Evolutionary conservation across 2,113 vertebrate species (phyloP).

Genomic region (Phrynocephalus versicolor): DNA sequence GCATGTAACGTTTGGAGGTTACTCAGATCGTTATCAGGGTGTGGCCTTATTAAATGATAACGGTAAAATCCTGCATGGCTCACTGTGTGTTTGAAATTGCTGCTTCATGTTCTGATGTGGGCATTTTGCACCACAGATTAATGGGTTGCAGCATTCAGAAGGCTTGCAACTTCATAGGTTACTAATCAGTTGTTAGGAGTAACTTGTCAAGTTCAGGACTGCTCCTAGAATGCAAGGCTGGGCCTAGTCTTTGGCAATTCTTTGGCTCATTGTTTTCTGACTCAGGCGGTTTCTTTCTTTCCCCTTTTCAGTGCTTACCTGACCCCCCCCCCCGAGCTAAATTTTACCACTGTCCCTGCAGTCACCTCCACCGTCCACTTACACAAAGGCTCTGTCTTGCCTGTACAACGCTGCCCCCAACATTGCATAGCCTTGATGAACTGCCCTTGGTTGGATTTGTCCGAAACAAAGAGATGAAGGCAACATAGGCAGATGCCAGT

Average conservation of each 20-base stretch:
- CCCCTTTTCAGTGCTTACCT: not conserved
- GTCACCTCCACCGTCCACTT: not conserved
- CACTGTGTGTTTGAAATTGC: too few relatives aligned
- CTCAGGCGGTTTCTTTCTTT: not conserved
- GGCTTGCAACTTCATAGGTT: too few relatives aligned
- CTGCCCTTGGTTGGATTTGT: not conserved
- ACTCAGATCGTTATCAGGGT: too few relatives aligned
- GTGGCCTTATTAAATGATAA: too few relatives aligned
- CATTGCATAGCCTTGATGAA: not conserved
- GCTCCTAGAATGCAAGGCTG: not conserved
- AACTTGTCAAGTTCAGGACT: too few relatives aligned
- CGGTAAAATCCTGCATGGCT: too few relatives aligned
- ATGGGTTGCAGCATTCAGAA: too few relatives aligned
- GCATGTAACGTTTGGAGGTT: too few relatives aligned
- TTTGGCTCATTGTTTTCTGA: not conserved
- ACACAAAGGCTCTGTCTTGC: not conserved
- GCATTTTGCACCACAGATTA: too few relatives aligned
- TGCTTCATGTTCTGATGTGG: too few relatives aligned
- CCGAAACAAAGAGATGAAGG: not conserved
- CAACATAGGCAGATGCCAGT: not conserved
- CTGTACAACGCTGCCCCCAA: not conserved
- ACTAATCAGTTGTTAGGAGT: too few relatives aligned
- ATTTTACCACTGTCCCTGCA: not conserved
- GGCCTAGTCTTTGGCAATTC: not conserved
- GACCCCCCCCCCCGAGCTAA: not conserved